phyloP scores from a whole-genome alignment of 2,797 vertebrate species.

The Gambusia yucatana region DNA sequence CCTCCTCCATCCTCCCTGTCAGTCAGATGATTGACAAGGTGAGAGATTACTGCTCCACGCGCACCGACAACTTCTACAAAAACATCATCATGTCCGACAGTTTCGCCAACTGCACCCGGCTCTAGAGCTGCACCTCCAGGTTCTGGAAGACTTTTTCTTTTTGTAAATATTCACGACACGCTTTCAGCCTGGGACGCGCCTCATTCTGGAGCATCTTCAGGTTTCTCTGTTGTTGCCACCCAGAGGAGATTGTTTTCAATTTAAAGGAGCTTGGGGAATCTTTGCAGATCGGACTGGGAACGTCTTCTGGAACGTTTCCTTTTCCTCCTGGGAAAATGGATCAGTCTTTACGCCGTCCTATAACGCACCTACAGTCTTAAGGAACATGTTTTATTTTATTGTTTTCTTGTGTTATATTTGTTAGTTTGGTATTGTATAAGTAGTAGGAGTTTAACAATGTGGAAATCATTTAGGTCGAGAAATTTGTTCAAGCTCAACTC shows the following conservation, averaged over 20 bases:
- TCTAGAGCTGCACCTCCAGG: conserved; percentile 71
- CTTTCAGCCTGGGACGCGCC: not conserved
- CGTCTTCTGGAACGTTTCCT: not conserved
- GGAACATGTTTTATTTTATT: not conserved
- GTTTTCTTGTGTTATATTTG: not conserved
- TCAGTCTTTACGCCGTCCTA: not conserved
- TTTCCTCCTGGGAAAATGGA: not conserved
- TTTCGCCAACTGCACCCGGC: conserved; percentile 92
- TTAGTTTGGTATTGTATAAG: not conserved
- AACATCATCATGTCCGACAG: conserved; percentile 95
- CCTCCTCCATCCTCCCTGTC: conserved; percentile 91
- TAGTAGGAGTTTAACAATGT: not conserved
- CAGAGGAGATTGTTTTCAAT: not conserved
- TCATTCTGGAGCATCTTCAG: not conserved
- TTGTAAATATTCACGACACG: not conserved
- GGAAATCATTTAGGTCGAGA: not conserved
- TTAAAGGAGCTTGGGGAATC: not conserved
- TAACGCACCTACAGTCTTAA: not conserved
- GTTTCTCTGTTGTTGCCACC: not conserved
- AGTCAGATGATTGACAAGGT: conserved; percentile 96
- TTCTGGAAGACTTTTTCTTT: not conserved
- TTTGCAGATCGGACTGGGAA: not conserved
- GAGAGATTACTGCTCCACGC: conserved; percentile 91
- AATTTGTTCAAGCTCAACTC: not conserved
- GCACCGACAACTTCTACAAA: conserved; percentile 96